Conservation (phyloP, 2,797 vertebrate genomes). For the Chaetophractus vellerosus region DNA sequence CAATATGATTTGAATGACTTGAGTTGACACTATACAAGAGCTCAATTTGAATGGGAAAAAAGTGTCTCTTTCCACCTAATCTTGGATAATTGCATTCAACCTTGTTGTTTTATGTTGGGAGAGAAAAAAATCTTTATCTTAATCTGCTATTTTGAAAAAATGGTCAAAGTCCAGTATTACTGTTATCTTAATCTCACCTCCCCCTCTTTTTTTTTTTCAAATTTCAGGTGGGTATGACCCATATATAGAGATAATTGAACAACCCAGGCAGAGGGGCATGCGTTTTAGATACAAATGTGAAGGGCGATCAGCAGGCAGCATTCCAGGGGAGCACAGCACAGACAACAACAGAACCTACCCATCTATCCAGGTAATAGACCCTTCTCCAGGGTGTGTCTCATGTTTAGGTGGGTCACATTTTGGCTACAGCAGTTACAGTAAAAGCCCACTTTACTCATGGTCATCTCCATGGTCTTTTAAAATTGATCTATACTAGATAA, state of each 20-base stretch:
- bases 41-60: constrained; percentile 48
- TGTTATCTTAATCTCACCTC: constrained; percentile 59
- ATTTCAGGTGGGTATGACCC: constrained; percentile 93
- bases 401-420: not conserved
- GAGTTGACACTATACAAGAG: constrained; percentile 25
- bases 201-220: constrained; percentile 34
- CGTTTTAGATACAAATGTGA: constrained; percentile 99
- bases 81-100: constrained; percentile 60
- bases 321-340: constrained; percentile 96
- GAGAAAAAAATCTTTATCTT: constrained; percentile 61
- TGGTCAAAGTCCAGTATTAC: constrained; percentile 47
- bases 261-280: constrained; percentile 98
- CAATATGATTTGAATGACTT: constrained; percentile 58
- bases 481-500: not conserved
- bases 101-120: constrained; percentile 61
- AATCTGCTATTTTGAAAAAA: constrained; percentile 47
- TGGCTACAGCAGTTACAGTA: not conserved
- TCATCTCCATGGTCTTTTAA: not conserved
- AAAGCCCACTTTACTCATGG: constrained; percentile 32
- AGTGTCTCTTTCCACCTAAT: not conserved
- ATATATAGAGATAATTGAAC: constrained; percentile 96
- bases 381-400: not conserved
- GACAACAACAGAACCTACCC: constrained; percentile 98
- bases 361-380: constrained; percentile 94
- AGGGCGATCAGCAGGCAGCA: constrained; percentile 98